A percentile compares a stretch with the other conserved stretches of the same genome.
Evolutionary conservation across 2,888 invertebrate genomes (phyloP).

Genomic region (Pemphredon lugubris): DNA sequence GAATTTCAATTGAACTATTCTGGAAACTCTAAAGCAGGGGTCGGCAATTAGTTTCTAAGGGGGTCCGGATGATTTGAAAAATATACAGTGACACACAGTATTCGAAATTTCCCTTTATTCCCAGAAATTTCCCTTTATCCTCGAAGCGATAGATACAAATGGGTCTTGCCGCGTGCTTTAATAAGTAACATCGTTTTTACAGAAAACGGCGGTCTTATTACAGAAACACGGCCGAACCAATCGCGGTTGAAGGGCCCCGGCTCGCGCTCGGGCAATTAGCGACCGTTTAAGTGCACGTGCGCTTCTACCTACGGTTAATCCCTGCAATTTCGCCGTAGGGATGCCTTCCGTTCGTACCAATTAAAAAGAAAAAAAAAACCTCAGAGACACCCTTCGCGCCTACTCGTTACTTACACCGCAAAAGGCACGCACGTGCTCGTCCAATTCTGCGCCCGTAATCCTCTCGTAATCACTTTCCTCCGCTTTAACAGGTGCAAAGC

Average conservation of each 20-base stretch:
- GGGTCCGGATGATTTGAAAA: too few species aligned
- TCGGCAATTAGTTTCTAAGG: too few species aligned
- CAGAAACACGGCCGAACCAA: too few species aligned
- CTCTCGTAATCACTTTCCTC: slow-evolving; percentile 48
- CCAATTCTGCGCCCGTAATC: slow-evolving; percentile 56
- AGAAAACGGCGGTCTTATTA: too few species aligned
- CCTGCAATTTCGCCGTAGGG: slow-evolving; percentile 66
- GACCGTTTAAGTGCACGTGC: slow-evolving; percentile 77
- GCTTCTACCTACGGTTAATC: slow-evolving; percentile 72
- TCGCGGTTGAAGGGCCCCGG: slow-evolving; percentile 19
- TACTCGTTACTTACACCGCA: slow-evolving; percentile 59
- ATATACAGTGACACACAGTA: too few species aligned
- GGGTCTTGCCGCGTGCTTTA: too few species aligned
- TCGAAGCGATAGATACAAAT: too few species aligned
- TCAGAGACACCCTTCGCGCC: slow-evolving; percentile 44
- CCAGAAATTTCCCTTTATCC: too few species aligned
- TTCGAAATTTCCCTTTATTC: too few species aligned
- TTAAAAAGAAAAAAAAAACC: slow-evolving; percentile 72
- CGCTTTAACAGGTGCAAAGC: slow-evolving; percentile 59
- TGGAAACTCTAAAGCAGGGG: too few species aligned
- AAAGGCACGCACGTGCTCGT: slow-evolving; percentile 66
- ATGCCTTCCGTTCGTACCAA: slow-evolving; percentile 67
- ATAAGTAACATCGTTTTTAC: too few species aligned
- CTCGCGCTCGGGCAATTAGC: slow-evolving; percentile 73
- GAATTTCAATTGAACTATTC: too few species aligned